These are phyloP conservation scores for Tetragnatha versicolor DNA, from an alignment of 1,140 invertebrate species.

Conservation along the genomic window DNA sequence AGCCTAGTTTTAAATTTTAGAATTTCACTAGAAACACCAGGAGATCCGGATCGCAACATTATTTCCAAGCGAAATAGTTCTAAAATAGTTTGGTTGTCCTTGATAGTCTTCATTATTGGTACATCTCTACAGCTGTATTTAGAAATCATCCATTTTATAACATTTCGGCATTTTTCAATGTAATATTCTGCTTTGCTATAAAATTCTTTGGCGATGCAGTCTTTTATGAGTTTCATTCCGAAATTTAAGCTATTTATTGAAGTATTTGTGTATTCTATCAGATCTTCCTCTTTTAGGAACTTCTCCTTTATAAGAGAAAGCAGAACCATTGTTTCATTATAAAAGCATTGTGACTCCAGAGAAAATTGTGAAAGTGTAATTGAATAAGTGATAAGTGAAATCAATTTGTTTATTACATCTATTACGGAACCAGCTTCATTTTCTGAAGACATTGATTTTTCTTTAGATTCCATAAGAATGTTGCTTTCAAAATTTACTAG, in stretches of 20 bases:
- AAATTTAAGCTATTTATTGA: background rate
- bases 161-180: background rate
- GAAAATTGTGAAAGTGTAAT: background rate
- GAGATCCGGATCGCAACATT: background rate
- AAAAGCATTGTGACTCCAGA: background rate
- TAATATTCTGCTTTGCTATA: background rate
- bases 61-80: background rate
- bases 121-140: background rate
- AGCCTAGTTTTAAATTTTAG: background rate
- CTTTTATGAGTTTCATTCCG: background rate
- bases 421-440: background rate
- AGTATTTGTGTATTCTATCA: background rate
- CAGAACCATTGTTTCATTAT: background rate
- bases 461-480: background rate
- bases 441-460: background rate
- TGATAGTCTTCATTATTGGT: background rate
- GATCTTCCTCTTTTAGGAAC: background rate
- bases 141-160: background rate
- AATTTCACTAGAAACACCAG: slow-evolving; percentile 9
- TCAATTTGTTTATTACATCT: background rate
- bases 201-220: background rate
- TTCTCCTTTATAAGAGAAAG: background rate
- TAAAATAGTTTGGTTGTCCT: background rate
- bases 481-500: background rate
- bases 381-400: background rate